Conservation (phyloP, 2,797 vertebrate species). For the Erpetoichthys calabaricus region DNA sequence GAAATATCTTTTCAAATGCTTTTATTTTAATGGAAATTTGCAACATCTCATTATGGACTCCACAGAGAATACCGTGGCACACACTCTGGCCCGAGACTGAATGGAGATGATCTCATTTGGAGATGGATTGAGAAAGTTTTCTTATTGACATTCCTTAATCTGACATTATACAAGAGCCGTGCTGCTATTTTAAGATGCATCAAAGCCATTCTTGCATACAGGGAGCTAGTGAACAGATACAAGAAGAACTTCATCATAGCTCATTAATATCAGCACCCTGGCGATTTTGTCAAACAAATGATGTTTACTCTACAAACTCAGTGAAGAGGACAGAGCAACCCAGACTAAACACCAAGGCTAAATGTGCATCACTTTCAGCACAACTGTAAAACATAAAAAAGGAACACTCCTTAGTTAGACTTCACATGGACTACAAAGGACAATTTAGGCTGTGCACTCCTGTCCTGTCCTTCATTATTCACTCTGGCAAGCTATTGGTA, state of each 20-base stretch:
- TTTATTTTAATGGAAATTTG: constrained; percentile 49
- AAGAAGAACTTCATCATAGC: constrained; percentile 54
- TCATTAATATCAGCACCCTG: constrained; percentile 50
- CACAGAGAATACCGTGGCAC: constrained; percentile 26
- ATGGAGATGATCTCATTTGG: constrained; percentile 41
- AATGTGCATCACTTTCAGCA: too few species aligned
- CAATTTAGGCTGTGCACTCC: too few species aligned
- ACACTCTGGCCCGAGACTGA: constrained; percentile 4
- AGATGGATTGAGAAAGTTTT: constrained; percentile 60
- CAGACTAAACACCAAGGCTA: too few species aligned
- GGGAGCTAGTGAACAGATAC: constrained; percentile 20
- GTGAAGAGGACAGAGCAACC: too few species aligned
- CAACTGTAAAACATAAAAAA: too few species aligned
- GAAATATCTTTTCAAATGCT: constrained; percentile 52
- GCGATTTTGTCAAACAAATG: constrained; percentile 45
- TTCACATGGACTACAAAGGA: too few species aligned
- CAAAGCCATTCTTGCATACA: constrained; percentile 26
- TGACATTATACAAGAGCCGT: constrained; percentile 55
- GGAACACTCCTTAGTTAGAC: too few species aligned
- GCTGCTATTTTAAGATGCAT: constrained; percentile 42
- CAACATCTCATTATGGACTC: constrained; percentile 55
- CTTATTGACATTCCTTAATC: constrained; percentile 66
- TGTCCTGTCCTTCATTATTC: too few species aligned
- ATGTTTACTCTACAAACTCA: constrained; percentile 33
- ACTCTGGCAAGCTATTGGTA: too few species aligned